Evolutionary conservation across 1,140 invertebrate species (phyloP).

Genomic region (Frieseomelitta varia): DNA sequence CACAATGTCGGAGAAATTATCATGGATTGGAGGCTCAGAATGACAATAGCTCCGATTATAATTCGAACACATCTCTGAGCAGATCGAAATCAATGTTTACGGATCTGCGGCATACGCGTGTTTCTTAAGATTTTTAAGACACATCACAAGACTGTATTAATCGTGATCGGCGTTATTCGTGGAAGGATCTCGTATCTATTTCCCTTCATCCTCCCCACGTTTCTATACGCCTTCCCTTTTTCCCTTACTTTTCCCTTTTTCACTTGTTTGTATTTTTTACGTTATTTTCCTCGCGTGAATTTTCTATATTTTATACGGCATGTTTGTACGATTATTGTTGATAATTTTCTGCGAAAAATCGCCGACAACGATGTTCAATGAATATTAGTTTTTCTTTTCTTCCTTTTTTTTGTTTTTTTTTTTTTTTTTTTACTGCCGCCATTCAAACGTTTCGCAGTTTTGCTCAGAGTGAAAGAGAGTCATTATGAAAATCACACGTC

Average conservation of each 20-base stretch:
- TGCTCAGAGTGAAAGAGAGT: conserved; percentile 20
- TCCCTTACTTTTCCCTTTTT: background rate
- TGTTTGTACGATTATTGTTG: conserved; percentile 51
- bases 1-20: conserved; percentile 7
- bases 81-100: background rate
- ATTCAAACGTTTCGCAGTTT: conserved; percentile 39
- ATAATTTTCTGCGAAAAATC: conserved; percentile 34
- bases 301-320: conserved; percentile 62
- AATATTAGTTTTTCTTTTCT: background rate
- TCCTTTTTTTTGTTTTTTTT: too few species aligned
- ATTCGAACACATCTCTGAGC: background rate
- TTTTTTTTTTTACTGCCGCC: conserved; percentile 3
- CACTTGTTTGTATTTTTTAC: conserved; percentile 44
- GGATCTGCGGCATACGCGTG: conserved; percentile 5
- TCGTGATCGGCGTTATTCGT: conserved; percentile 72
- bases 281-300: conserved; percentile 45
- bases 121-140: conserved; percentile 25
- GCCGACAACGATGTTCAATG: conserved; percentile 17
- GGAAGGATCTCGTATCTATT: conserved; percentile 54
- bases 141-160: conserved; percentile 77
- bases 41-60: background rate
- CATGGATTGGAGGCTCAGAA: conserved; percentile 9
- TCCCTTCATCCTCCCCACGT: conserved; percentile 11
- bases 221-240: background rate
- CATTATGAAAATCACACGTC: conserved; percentile 64